Evolutionary conservation across 2,888 invertebrate genomes (phyloP), one percentile per base, ranked within the genome.

Genomic region (Limenitis camilla): DNA sequence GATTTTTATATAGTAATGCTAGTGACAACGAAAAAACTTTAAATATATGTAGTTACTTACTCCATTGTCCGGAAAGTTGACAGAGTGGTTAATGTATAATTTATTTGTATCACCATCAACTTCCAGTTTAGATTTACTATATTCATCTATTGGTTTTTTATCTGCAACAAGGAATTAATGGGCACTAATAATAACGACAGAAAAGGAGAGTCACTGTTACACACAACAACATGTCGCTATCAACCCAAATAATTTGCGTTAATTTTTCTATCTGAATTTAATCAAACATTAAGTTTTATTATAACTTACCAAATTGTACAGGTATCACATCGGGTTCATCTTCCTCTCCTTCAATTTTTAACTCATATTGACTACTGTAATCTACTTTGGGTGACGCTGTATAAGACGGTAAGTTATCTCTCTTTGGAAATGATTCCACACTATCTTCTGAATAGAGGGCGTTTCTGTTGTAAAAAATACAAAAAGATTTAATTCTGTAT

Each of bases 311-410:
- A 81, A 94, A 94, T 85, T 94, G 93, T 84, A 94, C 94, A 57
- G 95, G 93, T 77, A 95, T 95, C 65, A 95, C 93, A 76, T 96
- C 95, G 54, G 95, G 95, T 82, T 95, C 94, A 46, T 92, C 93
- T 65, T 91, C 91, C 57, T 75, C 74, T 89, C 64, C 84, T 63
- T 72, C 90, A 83, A 76, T 87, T 87, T 73, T 89, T 77, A 78
- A 81, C 71, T 74, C 89, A 71, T 79, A 81, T 72, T 78, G 89
- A 71, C 78, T 81, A 76, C 77, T 86, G 81, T 86, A 88, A 72
- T 81, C 82, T 63, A 79, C 74, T 67, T 80, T 80, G 56, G 74
- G 85, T 27, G 78, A 76, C 30, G 71, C 76, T 30, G 78, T 76
- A 62, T 84, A 84, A 0, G 80, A 78, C 58, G 75, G 76, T 44